Percentiles rank a stretch among this genome's conserved stretches.
phyloP scores from a whole-genome alignment of 1,140 invertebrate genomes.

The Potamilus streckersoni region DNA sequence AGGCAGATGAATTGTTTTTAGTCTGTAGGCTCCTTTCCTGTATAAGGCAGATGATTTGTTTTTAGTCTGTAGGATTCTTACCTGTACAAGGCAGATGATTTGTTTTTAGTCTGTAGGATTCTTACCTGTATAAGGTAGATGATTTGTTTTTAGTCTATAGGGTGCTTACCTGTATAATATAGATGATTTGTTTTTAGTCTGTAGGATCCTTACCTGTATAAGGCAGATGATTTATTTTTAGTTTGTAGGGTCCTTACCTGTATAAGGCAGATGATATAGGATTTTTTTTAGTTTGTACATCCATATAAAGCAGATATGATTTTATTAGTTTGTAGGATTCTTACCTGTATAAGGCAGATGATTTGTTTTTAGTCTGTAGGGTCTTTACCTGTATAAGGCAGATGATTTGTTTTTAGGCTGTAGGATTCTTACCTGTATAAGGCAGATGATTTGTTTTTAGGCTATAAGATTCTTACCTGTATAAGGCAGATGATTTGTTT shows the following conservation, averaged over 20 bases:
- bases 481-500: slow-evolving; percentile 14
- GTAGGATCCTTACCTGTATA: slow-evolving; percentile 22
- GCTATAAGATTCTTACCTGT: slow-evolving; percentile 12
- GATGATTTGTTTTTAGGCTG: slow-evolving; percentile 6
- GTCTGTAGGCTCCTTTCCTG: slow-evolving; percentile 13
- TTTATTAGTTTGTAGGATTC: background rate
- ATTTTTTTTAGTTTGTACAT: background rate
- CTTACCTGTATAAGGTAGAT: slow-evolving; percentile 31
- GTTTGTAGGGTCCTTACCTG: slow-evolving; percentile 20
- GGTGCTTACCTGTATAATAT: slow-evolving; percentile 28
- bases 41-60: slow-evolving; percentile 14
- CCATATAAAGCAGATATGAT: no score
- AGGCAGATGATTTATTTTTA: slow-evolving; percentile 18
- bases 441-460: slow-evolving; percentile 10
- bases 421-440: slow-evolving; percentile 28
- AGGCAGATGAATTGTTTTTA: slow-evolving; percentile 20
- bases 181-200: background rate
- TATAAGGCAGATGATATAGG: slow-evolving; percentile 21
- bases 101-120: background rate
- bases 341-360: slow-evolving; percentile 29
- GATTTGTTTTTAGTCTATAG: background rate
- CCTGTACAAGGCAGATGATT: slow-evolving; percentile 31
- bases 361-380: background rate
- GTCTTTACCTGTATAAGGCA: slow-evolving; percentile 30
- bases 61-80: background rate